A percentile compares a stretch with the other conserved stretches of the same genome.
phyloP scores from a whole-genome alignment of 2,113 vertebrate species.

The Otus sunia region DNA sequence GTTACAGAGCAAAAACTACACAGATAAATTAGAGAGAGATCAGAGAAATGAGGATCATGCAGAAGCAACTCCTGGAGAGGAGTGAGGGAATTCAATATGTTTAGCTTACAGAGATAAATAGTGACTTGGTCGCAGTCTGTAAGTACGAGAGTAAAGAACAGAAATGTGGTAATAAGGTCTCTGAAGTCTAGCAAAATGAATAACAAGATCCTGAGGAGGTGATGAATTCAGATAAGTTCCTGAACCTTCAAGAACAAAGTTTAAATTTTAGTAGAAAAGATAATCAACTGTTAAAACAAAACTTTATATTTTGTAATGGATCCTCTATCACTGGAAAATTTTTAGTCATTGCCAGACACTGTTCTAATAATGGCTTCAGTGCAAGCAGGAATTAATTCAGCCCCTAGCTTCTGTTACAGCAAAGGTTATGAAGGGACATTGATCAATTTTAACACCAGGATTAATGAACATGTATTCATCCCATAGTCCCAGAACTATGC shows the following conservation, averaged over 20 bases:
- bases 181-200: not conserved
- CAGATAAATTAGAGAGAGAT: not conserved
- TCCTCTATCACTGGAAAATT: not conserved
- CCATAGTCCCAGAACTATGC: not conserved
- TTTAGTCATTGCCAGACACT: not conserved
- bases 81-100: not conserved
- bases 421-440: not conserved
- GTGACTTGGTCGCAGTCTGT: not conserved
- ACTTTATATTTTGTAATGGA: not conserved
- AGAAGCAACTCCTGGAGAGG: not conserved
- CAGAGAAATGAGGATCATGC: rapidly evolving
- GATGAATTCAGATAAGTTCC: not conserved
- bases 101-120: not conserved
- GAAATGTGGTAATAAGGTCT: not conserved
- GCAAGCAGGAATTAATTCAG: not conserved
- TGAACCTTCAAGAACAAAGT: not conserved
- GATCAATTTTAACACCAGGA: not conserved
- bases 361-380: not conserved
- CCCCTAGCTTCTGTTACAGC: not conserved
- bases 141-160: not conserved
- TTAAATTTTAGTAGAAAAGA: not conserved
- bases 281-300: not conserved
- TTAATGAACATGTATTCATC: not conserved
- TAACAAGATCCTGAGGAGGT: not conserved
- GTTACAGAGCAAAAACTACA: not conserved